These are phyloP conservation scores for Abramis brama DNA, from an alignment of 2,113 vertebrate genomes.

Conservation along the genomic window DNA sequence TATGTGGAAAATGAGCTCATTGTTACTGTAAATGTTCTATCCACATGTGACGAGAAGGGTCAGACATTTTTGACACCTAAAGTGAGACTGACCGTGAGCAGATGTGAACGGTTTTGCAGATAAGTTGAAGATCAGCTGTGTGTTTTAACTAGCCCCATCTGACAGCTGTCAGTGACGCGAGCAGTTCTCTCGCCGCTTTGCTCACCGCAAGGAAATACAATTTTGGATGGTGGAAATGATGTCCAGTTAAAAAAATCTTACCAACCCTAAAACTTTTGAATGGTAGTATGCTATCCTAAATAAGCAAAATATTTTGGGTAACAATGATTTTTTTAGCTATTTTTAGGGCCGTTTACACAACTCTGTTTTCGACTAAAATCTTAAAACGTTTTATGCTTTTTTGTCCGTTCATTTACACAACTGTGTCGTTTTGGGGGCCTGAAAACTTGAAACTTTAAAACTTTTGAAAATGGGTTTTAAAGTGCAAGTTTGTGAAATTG, in stretches of 20 bases:
- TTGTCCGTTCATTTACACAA: too few species aligned
- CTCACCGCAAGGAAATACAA: not conserved
- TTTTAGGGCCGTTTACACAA: too few species aligned
- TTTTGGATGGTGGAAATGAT: not conserved
- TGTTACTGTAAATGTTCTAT: slow-evolving; percentile 38
- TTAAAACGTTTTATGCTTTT: too few species aligned
- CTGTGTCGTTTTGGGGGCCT: too few species aligned
- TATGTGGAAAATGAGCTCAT: slow-evolving; percentile 58
- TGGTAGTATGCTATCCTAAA: too few species aligned
- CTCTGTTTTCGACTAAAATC: too few species aligned
- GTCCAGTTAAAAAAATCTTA: not conserved
- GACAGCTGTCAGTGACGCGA: not conserved
- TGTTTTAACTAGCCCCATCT: slow-evolving; percentile 40
- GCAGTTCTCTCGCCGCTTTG: not conserved
- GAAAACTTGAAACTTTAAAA: too few species aligned
- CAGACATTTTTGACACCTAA: slow-evolving; percentile 45
- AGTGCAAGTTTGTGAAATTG: too few species aligned
- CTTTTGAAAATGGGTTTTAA: too few species aligned
- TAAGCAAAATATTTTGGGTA: too few species aligned
- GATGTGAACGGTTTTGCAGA: slow-evolving; percentile 33
- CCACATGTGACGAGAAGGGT: slow-evolving; percentile 28
- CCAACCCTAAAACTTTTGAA: too few species aligned
- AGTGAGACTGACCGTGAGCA: slow-evolving; percentile 27
- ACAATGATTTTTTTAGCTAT: too few species aligned
- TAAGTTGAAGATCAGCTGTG: slow-evolving; percentile 45